Base-by-base conservation (phyloP, 2,797 vertebrate species). In the Erethizon dorsatum region DNA sequence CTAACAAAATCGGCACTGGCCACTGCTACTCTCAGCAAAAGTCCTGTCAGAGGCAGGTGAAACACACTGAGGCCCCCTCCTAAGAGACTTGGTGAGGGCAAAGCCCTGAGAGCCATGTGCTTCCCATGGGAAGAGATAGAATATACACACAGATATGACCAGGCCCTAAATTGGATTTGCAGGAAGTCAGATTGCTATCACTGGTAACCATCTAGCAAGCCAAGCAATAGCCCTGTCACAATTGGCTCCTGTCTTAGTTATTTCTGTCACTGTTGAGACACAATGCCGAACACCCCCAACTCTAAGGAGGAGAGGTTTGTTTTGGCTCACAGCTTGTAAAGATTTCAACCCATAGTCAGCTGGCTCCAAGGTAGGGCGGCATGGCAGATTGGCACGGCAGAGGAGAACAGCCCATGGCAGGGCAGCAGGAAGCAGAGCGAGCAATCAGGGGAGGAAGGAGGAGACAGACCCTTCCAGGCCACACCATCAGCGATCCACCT, bases 1-100 rank as follows among this genome's bases (percentile, higher is more conserved):
- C 82, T 59, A 47, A 91, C 63, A 73, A 59, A 87, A 83, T 71
- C 73, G 47, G 79, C 83, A 78, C 12, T 41, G 41, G 69, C 69
- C 45, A 6, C 37, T 11, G 9, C 41, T 37, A 61, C 47, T 61
- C n/a, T 86, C 86, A 83, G 71, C n/a, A 13, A 82, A 94, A 73
- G 45, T 52, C 45, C 33, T 2, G 13, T 20, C 0, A n/a, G 67
- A 90, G 86, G 33, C 71, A 61, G 63, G 56, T 45, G 10, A n/a
- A 59, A 28, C 37, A 33, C 17, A 12, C 0, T 0, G 28, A 45
- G 31, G 15, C 67, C n/a, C 54, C 24, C 0, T 79, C 8, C 56
- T 22, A 50, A 50, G 24, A 63, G 31, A 18, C 61, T 1, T 6
- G 41, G 50, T 77, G 10, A 15, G 22, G 69, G 47, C 83, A 47